A percentile compares a stretch with the other conserved stretches of the same genome.
phyloP scores from a whole-genome alignment of 2,797 vertebrate genomes.

The Periophthalmus magnuspinnatus region DNA sequence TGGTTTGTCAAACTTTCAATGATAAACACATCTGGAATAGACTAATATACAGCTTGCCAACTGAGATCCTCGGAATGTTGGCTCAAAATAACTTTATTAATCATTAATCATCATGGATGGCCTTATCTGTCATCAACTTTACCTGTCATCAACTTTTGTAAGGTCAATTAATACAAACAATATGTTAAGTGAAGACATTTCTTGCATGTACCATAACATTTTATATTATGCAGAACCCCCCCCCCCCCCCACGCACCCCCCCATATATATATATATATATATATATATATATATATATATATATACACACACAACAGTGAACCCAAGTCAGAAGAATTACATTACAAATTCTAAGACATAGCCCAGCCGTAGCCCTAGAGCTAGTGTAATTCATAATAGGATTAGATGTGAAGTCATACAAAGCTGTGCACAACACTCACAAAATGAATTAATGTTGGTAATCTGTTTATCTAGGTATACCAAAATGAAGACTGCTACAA shows the following conservation, averaged over 20 bases:
- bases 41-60: not conserved
- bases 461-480: constrained; percentile 82
- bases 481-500: constrained; percentile 99
- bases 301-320: too few relatives aligned
- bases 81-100: not conserved
- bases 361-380: constrained; percentile 21
- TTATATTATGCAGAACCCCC: not conserved
- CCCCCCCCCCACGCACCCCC: too few relatives aligned
- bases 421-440: not conserved
- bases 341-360: constrained; percentile 43
- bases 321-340: constrained; percentile 30
- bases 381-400: constrained; percentile 40
- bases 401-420: constrained; percentile 16
- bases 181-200: not conserved
- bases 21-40: not conserved
- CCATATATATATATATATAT: too few relatives aligned
- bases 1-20: not conserved
- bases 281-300: too few relatives aligned
- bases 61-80: not conserved
- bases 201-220: not conserved
- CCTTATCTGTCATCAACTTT: not conserved
- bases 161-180: not conserved
- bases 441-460: not conserved
- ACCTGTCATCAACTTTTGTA: not conserved
- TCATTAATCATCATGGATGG: not conserved